These are phyloP conservation scores for Eretmochelys imbricata DNA, from an alignment of 2,113 vertebrate genomes.

Conservation along the genomic window DNA sequence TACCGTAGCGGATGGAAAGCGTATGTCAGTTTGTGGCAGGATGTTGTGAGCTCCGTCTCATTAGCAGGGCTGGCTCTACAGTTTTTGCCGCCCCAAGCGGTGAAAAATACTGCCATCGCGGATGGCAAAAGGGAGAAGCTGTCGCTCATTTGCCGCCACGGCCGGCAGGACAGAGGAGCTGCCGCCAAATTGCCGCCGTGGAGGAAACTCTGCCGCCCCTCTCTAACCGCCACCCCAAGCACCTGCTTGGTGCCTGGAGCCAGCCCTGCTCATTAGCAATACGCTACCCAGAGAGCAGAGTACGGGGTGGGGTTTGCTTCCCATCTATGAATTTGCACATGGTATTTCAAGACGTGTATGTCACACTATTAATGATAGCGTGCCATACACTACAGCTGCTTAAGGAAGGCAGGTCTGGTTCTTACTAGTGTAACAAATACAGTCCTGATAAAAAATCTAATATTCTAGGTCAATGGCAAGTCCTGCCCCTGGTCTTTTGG, in stretches of 20 bases:
- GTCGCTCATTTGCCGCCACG: no score
- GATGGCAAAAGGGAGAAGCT: no score
- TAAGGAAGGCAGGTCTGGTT: not conserved
- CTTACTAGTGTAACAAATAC: not conserved
- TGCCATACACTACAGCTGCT: not conserved
- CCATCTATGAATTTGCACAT: not conserved
- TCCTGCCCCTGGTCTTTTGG: not conserved
- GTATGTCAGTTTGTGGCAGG: not conserved
- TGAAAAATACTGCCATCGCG: no score
- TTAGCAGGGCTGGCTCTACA: not conserved
- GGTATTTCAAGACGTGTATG: not conserved
- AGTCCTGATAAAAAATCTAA: not conserved
- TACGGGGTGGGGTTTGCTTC: not conserved
- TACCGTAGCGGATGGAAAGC: not conserved
- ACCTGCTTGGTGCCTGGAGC: no score
- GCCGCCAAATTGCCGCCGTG: no score
- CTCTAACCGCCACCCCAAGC: no score
- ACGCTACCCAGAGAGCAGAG: not conserved
- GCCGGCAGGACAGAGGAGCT: no score
- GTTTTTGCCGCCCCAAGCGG: no score
- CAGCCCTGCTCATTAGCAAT: not conserved
- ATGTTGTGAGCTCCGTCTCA: not conserved
- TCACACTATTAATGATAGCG: not conserved
- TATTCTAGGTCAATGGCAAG: not conserved
- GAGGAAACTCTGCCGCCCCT: no score